Conservation (phyloP, 2,797 vertebrate genomes). For the Antennarius maculatus region DNA sequence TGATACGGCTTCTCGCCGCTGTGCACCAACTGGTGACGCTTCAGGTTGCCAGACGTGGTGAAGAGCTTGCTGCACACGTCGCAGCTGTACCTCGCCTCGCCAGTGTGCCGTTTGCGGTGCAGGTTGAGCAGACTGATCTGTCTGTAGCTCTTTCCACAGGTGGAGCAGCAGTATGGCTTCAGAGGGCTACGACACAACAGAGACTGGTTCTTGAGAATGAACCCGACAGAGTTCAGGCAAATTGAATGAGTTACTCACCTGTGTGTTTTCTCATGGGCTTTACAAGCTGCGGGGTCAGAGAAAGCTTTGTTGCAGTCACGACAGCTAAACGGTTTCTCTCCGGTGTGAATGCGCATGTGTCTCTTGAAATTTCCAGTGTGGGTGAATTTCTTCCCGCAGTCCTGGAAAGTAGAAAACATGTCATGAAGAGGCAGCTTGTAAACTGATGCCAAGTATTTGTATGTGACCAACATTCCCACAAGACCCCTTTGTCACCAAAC, state of each 20-base stretch:
- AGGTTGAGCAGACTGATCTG: slow-evolving; percentile 97
- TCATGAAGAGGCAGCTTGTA: not conserved
- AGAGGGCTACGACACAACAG: slow-evolving; percentile 81
- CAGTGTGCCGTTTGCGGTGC: slow-evolving; percentile 96
- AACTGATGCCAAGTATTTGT: no score
- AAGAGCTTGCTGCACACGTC: slow-evolving; percentile 95
- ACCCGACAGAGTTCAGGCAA: not conserved
- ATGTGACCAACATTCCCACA: not conserved
- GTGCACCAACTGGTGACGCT: slow-evolving; percentile 97
- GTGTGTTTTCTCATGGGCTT: slow-evolving; percentile 98
- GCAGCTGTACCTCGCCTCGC: slow-evolving; percentile 93
- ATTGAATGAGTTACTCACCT: slow-evolving; percentile 79
- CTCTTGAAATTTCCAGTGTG: slow-evolving; percentile 98
- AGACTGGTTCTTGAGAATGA: not conserved
- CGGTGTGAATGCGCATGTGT: slow-evolving; percentile 97
- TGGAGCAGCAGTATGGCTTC: slow-evolving; percentile 94
- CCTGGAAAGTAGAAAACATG: slow-evolving; percentile 73
- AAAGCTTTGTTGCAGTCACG: slow-evolving; percentile 95
- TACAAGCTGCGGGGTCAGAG: slow-evolving; percentile 96
- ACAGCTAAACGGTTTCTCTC: slow-evolving; percentile 96
- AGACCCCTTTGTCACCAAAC: not conserved
- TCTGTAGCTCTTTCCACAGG: slow-evolving; percentile 97
- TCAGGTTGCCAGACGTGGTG: slow-evolving; percentile 97
- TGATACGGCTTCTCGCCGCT: slow-evolving; percentile 97
- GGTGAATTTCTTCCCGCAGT: slow-evolving; percentile 97